Conservation (phyloP, 2,888 invertebrate species). For the Drosophila macrospina region DNA sequence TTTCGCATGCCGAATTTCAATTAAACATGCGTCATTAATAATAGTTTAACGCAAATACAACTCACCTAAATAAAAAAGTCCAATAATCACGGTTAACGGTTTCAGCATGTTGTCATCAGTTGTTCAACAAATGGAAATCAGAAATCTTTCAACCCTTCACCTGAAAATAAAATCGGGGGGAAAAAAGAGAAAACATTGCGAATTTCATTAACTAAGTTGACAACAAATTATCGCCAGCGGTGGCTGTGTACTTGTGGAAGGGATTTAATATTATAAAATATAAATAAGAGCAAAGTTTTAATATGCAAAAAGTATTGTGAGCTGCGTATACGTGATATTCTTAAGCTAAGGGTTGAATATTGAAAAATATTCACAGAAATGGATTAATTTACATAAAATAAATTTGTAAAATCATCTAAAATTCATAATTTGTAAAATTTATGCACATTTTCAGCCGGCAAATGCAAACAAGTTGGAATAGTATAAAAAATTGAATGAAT, state of each 20-base stretch:
- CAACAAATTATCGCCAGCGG: constrained; percentile 27
- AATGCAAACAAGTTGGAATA: constrained; percentile 14
- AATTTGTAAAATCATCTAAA: too few species aligned
- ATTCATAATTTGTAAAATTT: constrained; percentile 44
- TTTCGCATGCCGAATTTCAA: constrained; percentile 61
- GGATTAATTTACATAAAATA: too few species aligned
- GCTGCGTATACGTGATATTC: neutral
- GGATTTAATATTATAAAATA: constrained; percentile 3
- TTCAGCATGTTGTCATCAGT: constrained; percentile 80
- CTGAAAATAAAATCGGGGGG: constrained; percentile 54
- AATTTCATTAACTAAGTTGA: constrained; percentile 57
- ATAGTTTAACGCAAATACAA: constrained; percentile 40
- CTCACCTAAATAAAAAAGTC: constrained; percentile 82
- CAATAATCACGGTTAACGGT: constrained; percentile 77
- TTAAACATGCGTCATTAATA: constrained; percentile 63
- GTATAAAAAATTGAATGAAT: neutral
- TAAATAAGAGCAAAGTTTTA: neutral
- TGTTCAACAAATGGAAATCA: constrained; percentile 54
- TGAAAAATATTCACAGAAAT: too few species aligned
- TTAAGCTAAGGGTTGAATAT: too few species aligned
- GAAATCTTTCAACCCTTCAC: constrained; percentile 46
- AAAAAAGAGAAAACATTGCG: constrained; percentile 2
- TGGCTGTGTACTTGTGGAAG: constrained; percentile 9
- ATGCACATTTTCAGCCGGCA: constrained; percentile 47
- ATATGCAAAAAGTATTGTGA: constrained; percentile 17